Conservation (phyloP, 2,797 vertebrate species). For the Scomberomorus guttatus region DNA sequence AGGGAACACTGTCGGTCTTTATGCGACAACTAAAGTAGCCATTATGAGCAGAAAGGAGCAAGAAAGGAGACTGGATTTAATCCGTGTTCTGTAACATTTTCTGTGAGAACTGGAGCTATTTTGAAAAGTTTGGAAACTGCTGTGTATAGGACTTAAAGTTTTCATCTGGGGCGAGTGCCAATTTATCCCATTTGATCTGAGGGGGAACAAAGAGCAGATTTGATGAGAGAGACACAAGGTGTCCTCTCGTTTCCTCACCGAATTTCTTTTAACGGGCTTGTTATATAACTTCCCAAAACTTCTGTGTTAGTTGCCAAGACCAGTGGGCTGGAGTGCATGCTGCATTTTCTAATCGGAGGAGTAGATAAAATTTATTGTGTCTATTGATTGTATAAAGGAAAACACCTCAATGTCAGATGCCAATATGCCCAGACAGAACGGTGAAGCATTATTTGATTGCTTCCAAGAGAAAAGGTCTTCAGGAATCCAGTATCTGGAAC, state of each 20-base stretch:
- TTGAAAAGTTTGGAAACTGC: constrained; percentile 67
- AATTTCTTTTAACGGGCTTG: constrained; percentile 49
- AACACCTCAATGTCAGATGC: constrained; percentile 38
- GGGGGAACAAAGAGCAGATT: constrained; percentile 65
- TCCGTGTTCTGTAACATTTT: constrained; percentile 64
- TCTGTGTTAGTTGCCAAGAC: constrained; percentile 44
- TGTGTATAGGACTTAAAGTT: constrained; percentile 62
- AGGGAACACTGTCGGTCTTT: constrained; percentile 61
- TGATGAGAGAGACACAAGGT: constrained; percentile 65
- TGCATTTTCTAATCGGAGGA: constrained; percentile 39
- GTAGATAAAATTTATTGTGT: constrained; percentile 40
- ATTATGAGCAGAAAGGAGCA: constrained; percentile 53
- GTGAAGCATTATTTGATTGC: constrained; percentile 24
- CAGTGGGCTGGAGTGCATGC: constrained; percentile 10
- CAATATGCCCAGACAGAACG: constrained; percentile 27
- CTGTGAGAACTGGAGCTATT: constrained; percentile 60
- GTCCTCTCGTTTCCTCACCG: constrained; percentile 43
- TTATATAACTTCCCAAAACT: constrained; percentile 55
- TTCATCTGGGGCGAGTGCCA: constrained; percentile 57
- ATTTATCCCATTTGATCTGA: constrained; percentile 65
- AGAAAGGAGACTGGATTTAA: constrained; percentile 52
- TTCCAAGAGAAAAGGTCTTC: constrained; percentile 22
- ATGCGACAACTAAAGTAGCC: constrained; percentile 57
- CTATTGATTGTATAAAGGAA: constrained; percentile 34
- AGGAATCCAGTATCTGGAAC: constrained; percentile 18